Percentiles rank a stretch among this genome's conserved stretches.
These are phyloP conservation scores for Drosophila orosa DNA, from an alignment of 1,140 invertebrate genomes.

Conservation along the genomic window DNA sequence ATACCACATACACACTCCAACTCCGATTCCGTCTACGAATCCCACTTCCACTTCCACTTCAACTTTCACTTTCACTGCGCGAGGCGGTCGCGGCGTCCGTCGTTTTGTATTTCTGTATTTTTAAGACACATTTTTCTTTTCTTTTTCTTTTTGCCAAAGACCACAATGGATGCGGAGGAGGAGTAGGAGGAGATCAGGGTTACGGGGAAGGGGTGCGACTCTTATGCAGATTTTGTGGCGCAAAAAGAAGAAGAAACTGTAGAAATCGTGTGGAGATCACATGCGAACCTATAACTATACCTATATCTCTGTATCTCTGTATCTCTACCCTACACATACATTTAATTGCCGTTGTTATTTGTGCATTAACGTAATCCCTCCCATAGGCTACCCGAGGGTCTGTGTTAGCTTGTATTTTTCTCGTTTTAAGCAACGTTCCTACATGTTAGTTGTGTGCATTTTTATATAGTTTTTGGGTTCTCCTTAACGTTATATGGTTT, in stretches of 20 bases:
- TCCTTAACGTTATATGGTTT: conserved; percentile 15
- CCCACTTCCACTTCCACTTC: conserved; percentile 27
- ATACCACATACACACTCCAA: conserved; percentile 45
- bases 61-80: conserved; percentile 72
- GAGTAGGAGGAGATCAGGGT: conserved; percentile 1
- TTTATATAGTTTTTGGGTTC: conserved; percentile 35
- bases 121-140: conserved; percentile 46
- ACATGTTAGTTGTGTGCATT: conserved; percentile 49
- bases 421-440: conserved; percentile 65
- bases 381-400: conserved; percentile 6
- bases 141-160: conserved; percentile 74
- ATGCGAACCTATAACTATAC: conserved; percentile 29
- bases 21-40: conserved; percentile 15
- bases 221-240: conserved; percentile 75
- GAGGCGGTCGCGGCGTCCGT: conserved; percentile 13
- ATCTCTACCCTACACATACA: conserved; percentile 20
- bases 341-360: conserved; percentile 70
- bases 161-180: conserved; percentile 45
- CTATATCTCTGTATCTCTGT: conserved; percentile 10
- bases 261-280: conserved; percentile 33
- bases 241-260: conserved; percentile 75
- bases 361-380: conserved; percentile 66
- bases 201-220: conserved; percentile 32
- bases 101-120: conserved; percentile 50
- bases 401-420: conserved; percentile 17